Evolutionary conservation across 2,797 vertebrate genomes (phyloP).

Genomic region (Carduelis carduelis): DNA sequence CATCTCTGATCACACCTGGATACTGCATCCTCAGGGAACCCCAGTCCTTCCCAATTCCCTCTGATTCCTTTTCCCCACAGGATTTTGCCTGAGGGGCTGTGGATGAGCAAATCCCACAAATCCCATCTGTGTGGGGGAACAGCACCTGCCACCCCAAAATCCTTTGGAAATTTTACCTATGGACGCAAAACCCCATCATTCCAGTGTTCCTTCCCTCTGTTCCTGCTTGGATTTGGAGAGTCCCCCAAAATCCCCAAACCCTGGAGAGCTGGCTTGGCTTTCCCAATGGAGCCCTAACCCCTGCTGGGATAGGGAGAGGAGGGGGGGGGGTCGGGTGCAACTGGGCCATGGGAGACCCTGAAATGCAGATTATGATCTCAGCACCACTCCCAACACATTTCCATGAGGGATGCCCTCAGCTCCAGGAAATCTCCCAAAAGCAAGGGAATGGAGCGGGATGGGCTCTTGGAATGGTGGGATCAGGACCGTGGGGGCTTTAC

Average conservation of each 20-base stretch:
- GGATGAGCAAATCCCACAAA: background rate
- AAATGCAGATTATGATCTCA: background rate
- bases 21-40: background rate
- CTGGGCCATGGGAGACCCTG: rapidly evolving
- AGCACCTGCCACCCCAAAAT: background rate
- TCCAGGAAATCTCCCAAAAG: background rate
- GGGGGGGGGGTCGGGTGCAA: background rate
- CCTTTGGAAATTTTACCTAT: background rate
- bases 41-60: background rate
- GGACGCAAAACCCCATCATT: rapidly evolving
- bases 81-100: background rate
- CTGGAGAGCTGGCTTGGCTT: background rate
- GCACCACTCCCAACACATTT: background rate
- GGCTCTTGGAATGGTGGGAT: background rate
- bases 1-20: background rate
- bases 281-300: background rate
- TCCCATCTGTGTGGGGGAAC: rapidly evolving
- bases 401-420: background rate
- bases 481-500: background rate
- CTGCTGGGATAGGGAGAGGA: rapidly evolving
- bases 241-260: too few species aligned
- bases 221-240: background rate
- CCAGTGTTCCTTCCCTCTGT: background rate
- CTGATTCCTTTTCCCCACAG: rapidly evolving
- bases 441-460: background rate